Evolutionary conservation across 1,140 invertebrate genomes (phyloP), one percentile per base, ranked within the genome.

Genomic region (Oryctes rhinoceros): DNA sequence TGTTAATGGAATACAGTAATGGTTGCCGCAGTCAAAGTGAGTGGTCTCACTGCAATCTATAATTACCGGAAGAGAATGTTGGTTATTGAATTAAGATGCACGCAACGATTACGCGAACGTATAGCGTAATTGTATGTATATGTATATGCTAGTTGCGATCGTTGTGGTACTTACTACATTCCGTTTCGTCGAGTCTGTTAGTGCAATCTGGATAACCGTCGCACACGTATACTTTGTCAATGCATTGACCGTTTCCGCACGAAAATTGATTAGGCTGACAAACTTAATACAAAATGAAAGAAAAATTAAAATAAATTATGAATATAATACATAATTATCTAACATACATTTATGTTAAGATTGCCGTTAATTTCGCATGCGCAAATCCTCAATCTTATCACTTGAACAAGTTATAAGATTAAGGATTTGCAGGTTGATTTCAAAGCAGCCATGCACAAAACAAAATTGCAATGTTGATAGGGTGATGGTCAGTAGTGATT

Each of bases 121-220:
- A 44, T 44, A 44, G 3, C 24, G 24, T 30, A 30, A 30, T 5
- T 44, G 39, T 39, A 39, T 39, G 7, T 39, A 39, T 39, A 39
- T 4, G 39, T 39, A 10, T 10, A 44, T 44, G 9, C 39, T 10
- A 44, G 9, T 10, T 44, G 5, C 9, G 9, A 44, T 44, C 5
- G 39, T 44, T 59, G 15, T 18, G 2, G 4, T 71, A 71, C 65
- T 71, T 71, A 76, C 75, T 67, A 85, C 92, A 93, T 85, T 89
- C 87, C 44, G 85, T 86, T 88, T 96, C 94, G 88, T 96, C 94
- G 53, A 91, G 91, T 80, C 90, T 89, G 84, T 94, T 93, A 15
- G 84, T 81, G 86, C 94, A 95, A 84, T 95, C 92, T 47, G 86
- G 85, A 48, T 89, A 86, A 79, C 91, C 90, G 86, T 95, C 90